Evolutionary conservation across 2,113 vertebrate species (phyloP).

Genomic region (Dicentrarchus labrax): DNA sequence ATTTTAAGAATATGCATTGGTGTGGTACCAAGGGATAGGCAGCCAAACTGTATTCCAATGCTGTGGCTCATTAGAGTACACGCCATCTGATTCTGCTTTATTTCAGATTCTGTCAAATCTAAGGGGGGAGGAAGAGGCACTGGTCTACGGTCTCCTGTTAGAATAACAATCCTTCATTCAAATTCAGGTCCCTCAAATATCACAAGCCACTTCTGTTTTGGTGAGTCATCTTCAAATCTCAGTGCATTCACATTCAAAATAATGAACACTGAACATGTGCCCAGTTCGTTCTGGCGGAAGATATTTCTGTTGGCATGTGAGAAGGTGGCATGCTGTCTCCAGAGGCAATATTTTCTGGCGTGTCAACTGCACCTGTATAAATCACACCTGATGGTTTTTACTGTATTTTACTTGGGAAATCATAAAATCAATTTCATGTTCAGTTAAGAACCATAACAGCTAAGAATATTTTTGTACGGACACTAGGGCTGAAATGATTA

Average conservation of each 20-base stretch:
- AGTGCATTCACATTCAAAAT: constrained; percentile 38
- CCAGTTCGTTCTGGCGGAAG: not conserved
- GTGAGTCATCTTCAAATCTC: constrained; percentile 38
- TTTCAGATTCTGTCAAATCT: constrained; percentile 66
- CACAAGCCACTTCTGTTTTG: constrained; percentile 31
- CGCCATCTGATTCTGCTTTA: constrained; percentile 42
- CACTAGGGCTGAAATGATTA: not conserved
- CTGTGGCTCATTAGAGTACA: constrained; percentile 60
- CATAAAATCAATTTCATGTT: not conserved
- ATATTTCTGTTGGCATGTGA: constrained; percentile 7
- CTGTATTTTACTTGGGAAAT: not conserved
- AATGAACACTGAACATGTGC: constrained; percentile 22
- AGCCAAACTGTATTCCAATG: constrained; percentile 48
- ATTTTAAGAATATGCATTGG: constrained; percentile 57
- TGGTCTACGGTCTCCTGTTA: constrained; percentile 27
- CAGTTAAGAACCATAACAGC: not conserved
- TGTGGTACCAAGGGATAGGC: constrained; percentile 44
- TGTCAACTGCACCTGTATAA: not conserved
- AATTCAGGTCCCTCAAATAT: constrained; percentile 56
- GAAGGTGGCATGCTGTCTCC: not conserved
- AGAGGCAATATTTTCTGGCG: not conserved
- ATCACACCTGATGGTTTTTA: not conserved
- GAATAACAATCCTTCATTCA: constrained; percentile 68
- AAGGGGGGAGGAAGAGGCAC: constrained; percentile 41
- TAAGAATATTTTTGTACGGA: not conserved